Evolutionary conservation across 1,140 invertebrate species (phyloP).

Genomic region (Drosophila dunni): DNA sequence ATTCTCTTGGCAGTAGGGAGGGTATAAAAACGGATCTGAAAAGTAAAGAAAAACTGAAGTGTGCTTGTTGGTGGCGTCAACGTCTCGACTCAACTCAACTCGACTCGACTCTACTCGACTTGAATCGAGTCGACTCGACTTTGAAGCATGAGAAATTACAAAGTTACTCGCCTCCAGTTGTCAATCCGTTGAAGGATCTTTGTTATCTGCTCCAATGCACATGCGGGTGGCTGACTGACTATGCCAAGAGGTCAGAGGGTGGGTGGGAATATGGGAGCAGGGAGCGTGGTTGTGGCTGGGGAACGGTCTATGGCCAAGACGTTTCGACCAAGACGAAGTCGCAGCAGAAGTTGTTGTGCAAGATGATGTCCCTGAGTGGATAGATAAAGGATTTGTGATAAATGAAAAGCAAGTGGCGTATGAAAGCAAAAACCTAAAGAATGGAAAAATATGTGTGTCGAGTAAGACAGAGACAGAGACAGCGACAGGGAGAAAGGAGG

Average conservation of each 20-base stretch:
- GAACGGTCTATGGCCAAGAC: constrained; percentile 45
- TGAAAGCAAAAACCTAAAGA: constrained; percentile 69
- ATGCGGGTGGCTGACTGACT: constrained; percentile 57
- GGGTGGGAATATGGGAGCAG: neutral
- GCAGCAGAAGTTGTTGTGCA: constrained; percentile 59
- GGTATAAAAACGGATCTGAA: constrained; percentile 25
- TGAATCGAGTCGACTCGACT: constrained; percentile 25
- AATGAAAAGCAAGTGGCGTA: constrained; percentile 81
- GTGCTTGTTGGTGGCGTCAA: constrained; percentile 44
- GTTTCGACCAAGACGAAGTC: constrained; percentile 72
- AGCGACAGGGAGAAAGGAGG: constrained; percentile 19
- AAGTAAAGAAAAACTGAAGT: constrained; percentile 44
- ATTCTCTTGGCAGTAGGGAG: neutral
- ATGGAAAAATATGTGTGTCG: constrained; percentile 66
- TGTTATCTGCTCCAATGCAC: constrained; percentile 76
- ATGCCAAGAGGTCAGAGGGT: constrained; percentile 3
- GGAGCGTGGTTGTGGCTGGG: neutral
- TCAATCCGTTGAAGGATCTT: constrained; percentile 81
- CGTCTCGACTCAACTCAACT: constrained; percentile 26
- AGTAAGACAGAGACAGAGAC: constrained; percentile 11
- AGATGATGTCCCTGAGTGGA: constrained; percentile 73
- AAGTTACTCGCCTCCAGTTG: constrained; percentile 75
- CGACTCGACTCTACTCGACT: neutral
- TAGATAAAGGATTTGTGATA: constrained; percentile 83
- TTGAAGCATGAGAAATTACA: constrained; percentile 72